Conservation (phyloP, 1,140 invertebrate species). For the Schmidtea mediterranea region DNA sequence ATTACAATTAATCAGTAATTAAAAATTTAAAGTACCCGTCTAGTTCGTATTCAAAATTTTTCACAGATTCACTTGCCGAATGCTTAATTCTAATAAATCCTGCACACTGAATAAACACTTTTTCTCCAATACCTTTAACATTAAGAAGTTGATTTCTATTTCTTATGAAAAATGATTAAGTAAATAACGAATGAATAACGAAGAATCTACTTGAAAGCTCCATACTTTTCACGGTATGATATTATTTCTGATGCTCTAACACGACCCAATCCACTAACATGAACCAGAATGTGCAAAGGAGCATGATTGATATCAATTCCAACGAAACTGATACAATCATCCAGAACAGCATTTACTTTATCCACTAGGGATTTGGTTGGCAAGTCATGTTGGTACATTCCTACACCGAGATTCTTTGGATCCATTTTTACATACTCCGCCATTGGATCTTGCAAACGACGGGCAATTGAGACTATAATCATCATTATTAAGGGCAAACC, state of each 20-base stretch:
- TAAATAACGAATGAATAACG: no score
- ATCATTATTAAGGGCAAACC: conserved; percentile 12
- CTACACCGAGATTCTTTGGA: conserved; percentile 56
- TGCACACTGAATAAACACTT: conserved; percentile 57
- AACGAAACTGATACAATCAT: conserved; percentile 62
- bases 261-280: conserved; percentile 48
- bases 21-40: no score
- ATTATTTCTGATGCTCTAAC: conserved; percentile 46
- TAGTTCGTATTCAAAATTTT: no score
- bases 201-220: conserved; percentile 41
- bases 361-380: conserved; percentile 42
- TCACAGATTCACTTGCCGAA: no score
- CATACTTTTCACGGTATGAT: conserved; percentile 39
- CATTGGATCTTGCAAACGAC: conserved; percentile 56
- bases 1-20: no score
- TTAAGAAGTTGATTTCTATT: conserved; percentile 43
- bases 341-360: conserved; percentile 40
- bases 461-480: conserved; percentile 56
- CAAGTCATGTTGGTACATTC: conserved; percentile 69
- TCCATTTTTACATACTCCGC: conserved; percentile 69
- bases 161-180: no score
- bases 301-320: conserved; percentile 64
- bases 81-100: conserved; percentile 54
- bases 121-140: conserved; percentile 48
- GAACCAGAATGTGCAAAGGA: conserved; percentile 44